Conservation (phyloP, 2,797 vertebrate genomes). For the Anabas testudineus region DNA sequence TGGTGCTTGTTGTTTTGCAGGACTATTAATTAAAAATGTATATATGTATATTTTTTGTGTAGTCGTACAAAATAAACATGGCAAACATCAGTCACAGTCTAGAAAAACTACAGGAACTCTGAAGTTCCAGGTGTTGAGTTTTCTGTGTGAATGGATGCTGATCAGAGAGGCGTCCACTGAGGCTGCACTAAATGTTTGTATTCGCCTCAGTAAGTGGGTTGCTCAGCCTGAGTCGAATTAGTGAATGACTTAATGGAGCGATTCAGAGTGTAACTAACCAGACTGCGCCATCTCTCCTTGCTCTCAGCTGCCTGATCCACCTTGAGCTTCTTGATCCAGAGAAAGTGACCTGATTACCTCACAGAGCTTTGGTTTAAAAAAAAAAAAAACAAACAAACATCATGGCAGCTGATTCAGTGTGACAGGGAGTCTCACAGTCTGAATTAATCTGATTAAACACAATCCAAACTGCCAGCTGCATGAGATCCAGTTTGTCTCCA, state of each 20-base stretch:
- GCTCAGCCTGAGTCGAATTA: slow-evolving; percentile 58
- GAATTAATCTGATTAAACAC: slow-evolving; percentile 7
- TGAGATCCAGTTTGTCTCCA: too few species aligned
- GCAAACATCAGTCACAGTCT: background rate
- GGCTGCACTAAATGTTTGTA: background rate
- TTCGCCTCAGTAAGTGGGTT: slow-evolving; percentile 18
- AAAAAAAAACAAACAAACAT: background rate
- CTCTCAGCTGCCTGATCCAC: slow-evolving; percentile 24
- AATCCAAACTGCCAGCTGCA: background rate
- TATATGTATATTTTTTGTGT: too few species aligned
- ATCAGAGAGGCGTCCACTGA: background rate
- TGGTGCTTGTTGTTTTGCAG: too few species aligned
- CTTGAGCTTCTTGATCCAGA: slow-evolving; percentile 26
- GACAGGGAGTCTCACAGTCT: background rate
- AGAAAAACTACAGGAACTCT: background rate
- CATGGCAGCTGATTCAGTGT: slow-evolving; percentile 10
- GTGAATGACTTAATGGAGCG: slow-evolving; percentile 43
- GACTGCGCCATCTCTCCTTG: background rate
- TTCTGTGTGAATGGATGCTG: background rate
- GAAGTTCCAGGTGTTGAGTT: background rate
- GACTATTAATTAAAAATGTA: too few species aligned
- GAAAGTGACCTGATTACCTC: slow-evolving; percentile 50
- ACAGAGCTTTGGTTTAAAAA: background rate
- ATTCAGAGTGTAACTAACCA: slow-evolving; percentile 45
- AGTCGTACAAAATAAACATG: too few species aligned